Percentiles rank a stretch among this genome's conserved stretches.
Evolutionary conservation across 2,797 vertebrate species (phyloP).

Genomic region (Anguilla megastoma): DNA sequence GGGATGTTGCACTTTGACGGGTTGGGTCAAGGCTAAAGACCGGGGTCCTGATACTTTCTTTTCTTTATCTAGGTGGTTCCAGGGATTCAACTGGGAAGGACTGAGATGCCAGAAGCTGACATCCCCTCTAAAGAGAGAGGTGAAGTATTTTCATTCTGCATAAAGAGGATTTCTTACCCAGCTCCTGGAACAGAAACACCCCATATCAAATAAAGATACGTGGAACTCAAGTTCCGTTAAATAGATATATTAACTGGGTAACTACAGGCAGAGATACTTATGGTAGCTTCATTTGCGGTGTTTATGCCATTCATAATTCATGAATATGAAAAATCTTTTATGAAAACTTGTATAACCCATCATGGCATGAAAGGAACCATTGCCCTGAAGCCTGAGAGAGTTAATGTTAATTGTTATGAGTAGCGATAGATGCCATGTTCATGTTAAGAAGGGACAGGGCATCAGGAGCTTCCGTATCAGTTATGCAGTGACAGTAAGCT

Average conservation of each 20-base stretch:
- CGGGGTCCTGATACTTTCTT: not conserved
- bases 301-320: not conserved
- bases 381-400: not conserved
- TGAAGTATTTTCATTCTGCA: constrained; percentile 40
- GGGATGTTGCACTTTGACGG: not conserved
- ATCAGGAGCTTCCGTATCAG: not conserved
- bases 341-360: not conserved
- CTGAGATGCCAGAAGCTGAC: constrained; percentile 64
- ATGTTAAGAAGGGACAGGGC: not conserved
- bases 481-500: not conserved
- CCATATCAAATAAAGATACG: not conserved
- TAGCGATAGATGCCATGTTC: not conserved
- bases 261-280: not conserved
- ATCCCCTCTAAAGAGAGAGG: constrained; percentile 74
- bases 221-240: not conserved
- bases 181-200: not conserved
- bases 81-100: constrained; percentile 80
- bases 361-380: not conserved
- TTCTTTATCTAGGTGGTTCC: constrained; percentile 71
- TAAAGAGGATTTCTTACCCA: not conserved
- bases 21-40: not conserved
- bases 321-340: not conserved
- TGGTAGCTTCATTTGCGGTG: not conserved
- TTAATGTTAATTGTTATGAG: not conserved
- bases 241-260: not conserved